phyloP scores from a whole-genome alignment of 2,888 invertebrate species.

The Oasisia sp. region DNA sequence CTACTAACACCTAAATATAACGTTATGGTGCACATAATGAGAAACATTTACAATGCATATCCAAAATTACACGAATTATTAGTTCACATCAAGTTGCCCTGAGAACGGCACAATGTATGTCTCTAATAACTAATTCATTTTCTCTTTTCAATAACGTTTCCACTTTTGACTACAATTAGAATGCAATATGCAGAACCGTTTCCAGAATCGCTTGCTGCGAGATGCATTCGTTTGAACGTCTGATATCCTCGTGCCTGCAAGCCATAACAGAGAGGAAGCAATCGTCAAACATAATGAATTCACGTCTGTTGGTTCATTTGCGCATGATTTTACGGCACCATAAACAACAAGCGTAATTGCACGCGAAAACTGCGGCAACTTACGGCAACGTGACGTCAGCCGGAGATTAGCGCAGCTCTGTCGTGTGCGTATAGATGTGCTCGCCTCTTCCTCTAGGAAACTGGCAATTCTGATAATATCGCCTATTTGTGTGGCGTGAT shows the following conservation, averaged over 20 bases:
- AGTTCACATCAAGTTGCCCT: not conserved
- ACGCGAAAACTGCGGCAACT: not conserved
- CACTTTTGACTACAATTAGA: not conserved
- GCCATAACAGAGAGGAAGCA: not conserved
- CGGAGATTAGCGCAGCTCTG: not conserved
- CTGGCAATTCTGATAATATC: not conserved
- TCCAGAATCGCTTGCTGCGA: not conserved
- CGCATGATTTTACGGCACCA: not conserved
- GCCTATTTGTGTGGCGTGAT: not conserved
- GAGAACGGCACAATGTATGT: too few species aligned
- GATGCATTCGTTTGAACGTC: not conserved
- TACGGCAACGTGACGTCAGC: not conserved
- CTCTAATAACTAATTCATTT: not conserved
- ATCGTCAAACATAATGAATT: constrained; percentile 17
- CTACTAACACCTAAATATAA: not conserved
- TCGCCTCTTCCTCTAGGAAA: not conserved
- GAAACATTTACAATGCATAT: not conserved
- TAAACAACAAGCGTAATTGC: not conserved
- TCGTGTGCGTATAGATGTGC: not conserved
- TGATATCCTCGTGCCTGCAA: not conserved
- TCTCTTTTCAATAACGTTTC: not conserved
- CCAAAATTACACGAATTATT: not conserved
- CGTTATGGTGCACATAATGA: not conserved
- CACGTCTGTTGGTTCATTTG: not conserved
- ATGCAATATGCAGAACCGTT: not conserved